Conservation (phyloP, 2,113 vertebrate genomes). For the Heterotis niloticus region DNA sequence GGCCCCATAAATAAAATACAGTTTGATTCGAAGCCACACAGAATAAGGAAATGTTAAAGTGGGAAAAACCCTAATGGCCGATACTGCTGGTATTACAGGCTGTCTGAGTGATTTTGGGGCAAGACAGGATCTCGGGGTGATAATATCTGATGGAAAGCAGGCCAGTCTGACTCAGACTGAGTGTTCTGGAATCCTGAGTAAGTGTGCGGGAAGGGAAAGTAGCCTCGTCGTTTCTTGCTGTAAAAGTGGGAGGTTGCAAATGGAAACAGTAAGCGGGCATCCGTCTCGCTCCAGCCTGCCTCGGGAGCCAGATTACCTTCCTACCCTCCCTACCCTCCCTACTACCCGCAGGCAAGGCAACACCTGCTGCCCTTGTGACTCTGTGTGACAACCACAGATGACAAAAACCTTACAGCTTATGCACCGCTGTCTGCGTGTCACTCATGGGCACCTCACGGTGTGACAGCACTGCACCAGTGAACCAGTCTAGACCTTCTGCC, state of each 20-base stretch:
- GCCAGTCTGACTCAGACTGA: neutral
- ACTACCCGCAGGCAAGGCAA: conserved; percentile 3
- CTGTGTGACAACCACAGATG: conserved; percentile 7
- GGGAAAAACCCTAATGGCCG: neutral
- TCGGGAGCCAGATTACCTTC: neutral
- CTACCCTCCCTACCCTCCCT: too few relatives aligned
- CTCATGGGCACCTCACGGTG: neutral
- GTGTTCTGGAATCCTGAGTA: conserved; percentile 4
- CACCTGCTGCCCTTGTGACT: neutral
- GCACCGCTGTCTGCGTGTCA: conserved; percentile 6
- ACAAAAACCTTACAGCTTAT: conserved; percentile 12
- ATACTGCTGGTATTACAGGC: conserved; percentile 3
- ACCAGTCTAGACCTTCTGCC: neutral
- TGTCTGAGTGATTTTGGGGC: neutral
- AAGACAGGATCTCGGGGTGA: neutral
- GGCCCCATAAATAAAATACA: neutral
- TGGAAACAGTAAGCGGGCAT: neutral
- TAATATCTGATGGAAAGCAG: conserved; percentile 5
- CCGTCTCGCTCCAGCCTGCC: neutral
- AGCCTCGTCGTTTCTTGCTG: neutral
- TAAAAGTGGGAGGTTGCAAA: conserved; percentile 17
- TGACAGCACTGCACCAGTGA: neutral
- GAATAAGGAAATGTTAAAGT: neutral
- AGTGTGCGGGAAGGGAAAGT: neutral
- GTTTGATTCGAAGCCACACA: neutral